Evolutionary conservation across 2,888 invertebrate genomes (phyloP), one percentile per base, ranked within the genome.

Genomic region (Noctua janthe): DNA sequence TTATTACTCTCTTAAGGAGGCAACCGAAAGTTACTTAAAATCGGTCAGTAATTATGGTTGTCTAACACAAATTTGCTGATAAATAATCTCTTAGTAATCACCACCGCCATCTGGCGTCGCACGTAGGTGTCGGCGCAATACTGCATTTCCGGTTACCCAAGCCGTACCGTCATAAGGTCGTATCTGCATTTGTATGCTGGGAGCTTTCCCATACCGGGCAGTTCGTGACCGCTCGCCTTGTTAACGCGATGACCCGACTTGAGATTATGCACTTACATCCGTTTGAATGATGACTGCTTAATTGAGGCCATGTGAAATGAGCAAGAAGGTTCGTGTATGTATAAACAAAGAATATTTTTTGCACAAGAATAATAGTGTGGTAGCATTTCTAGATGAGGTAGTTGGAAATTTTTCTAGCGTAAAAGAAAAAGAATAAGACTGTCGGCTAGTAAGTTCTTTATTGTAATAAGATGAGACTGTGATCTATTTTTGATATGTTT

Each of bases 171-270:
- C 91, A 94, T 91, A 94, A 94, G 93, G 95, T 93, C 93, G 93
- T 95, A 96, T 93, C 94, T 94, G 92, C 94, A 95, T 94, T 95
- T 95, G 93, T 95, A 96, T 95, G 94, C 95, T 97, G 96, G 94
- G 97, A 97, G 95, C 95, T 95, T 96, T 97, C 97, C 96, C 97
- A 97, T 95, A 95, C 92, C 96, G 96, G 96, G 95, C 96, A 95
- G 93, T 92, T 95, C 95, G 95, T 96, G 96, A 96, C 96, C 96
- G 96, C 92, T 95, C 92, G 95, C 93, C 96, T 96, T 95, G 96
- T 96, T 96, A 96, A 94, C 92, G 93, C 93, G 96, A 95, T 96
- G 96, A 96, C 96, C 96, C 90, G 95, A 89, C 91, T 92, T 90
- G 93, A 96, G 96, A 96, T 96, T 96, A 95, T 96, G 96, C 96